Conservation (phyloP, 2,888 invertebrate species). For the Caenorhabditis japonica region DNA sequence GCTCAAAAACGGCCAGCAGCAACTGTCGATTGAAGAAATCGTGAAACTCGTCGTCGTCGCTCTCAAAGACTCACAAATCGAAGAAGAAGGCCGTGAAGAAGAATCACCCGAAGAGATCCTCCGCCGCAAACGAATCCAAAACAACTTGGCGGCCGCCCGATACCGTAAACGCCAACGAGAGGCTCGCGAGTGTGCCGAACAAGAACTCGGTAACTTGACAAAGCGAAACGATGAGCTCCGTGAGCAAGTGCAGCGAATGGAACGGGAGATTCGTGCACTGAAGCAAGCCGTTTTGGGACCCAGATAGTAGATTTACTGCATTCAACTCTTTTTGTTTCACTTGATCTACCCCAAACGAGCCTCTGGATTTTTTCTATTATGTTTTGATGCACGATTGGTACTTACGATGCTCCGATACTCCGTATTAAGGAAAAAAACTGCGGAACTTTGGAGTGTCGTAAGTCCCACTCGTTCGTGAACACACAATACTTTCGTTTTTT, state of each 20-base stretch:
- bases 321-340: no score
- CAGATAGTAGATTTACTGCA: no score
- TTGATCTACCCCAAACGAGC: no score
- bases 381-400: no score
- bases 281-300: conserved; percentile 50
- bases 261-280: conserved; percentile 46
- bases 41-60: conserved; percentile 69
- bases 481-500: no score
- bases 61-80: conserved; percentile 62
- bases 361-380: no score
- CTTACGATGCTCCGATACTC: no score
- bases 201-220: conserved; percentile 60
- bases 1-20: conserved; percentile 30
- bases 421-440: no score
- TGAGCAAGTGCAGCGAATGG: conserved; percentile 51
- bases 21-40: conserved; percentile 66
- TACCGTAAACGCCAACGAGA: conserved; percentile 71
- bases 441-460: no score
- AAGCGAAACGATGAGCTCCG: conserved; percentile 62
- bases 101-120: conserved; percentile 71
- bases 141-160: conserved; percentile 73
- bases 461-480: no score
- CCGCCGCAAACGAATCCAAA: conserved; percentile 70
- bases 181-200: conserved; percentile 58
- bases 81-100: conserved; percentile 35